A percentile compares a stretch with the other conserved stretches of the same genome.
Evolutionary conservation across 2,797 vertebrate species (phyloP).

Genomic region (Chelmon rostratus): DNA sequence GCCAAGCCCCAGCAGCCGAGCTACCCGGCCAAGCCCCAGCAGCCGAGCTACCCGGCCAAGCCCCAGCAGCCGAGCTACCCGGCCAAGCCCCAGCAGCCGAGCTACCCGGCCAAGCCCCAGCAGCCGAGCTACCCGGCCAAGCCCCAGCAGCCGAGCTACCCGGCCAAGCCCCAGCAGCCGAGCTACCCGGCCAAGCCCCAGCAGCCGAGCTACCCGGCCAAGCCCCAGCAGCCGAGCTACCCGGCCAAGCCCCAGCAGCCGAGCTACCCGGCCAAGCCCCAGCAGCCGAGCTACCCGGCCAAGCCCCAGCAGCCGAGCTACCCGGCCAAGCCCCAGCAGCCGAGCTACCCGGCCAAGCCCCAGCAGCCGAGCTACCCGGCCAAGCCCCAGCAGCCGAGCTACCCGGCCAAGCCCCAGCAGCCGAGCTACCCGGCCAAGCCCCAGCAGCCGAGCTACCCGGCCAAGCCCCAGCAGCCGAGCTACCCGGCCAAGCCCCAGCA

Average conservation of each 20-base stretch:
- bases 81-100: not conserved
- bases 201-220: not conserved
- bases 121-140: not conserved
- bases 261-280: not conserved
- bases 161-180: not conserved
- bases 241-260: not conserved
- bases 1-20: not conserved
- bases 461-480: too few relatives aligned
- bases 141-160: too few relatives aligned
- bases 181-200: not conserved
- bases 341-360: not conserved
- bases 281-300: too few relatives aligned
- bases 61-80: too few relatives aligned
- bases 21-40: not conserved
- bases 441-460: not conserved
- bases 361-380: not conserved
- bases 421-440: too few relatives aligned
- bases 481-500: fast-evolving
- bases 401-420: not conserved
- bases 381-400: not conserved
- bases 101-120: not conserved
- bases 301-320: too few relatives aligned
- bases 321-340: not conserved
- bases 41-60: not conserved
- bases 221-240: not conserved